phyloP scores from a whole-genome alignment of 2,797 vertebrate genomes.

The Pitangus sulphuratus region DNA sequence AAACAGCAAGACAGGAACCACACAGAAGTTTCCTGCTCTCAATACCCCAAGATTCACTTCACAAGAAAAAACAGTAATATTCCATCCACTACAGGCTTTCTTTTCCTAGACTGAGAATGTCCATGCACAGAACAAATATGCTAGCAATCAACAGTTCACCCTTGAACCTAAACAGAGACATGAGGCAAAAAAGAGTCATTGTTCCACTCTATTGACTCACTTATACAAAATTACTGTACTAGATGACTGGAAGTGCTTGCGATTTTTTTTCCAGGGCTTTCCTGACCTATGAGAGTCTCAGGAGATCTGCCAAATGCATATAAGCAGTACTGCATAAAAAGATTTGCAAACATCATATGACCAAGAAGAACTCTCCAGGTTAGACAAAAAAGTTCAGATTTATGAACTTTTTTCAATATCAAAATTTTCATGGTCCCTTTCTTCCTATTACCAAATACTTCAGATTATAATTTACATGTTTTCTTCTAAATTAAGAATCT shows the following conservation, averaged over 20 bases:
- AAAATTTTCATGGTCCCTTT: no score
- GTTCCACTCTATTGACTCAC: neutral
- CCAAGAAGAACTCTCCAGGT: neutral
- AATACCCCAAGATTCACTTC: neutral
- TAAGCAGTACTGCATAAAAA: neutral
- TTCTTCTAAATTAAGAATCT: neutral
- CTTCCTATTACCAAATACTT: neutral
- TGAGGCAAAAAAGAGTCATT: neutral
- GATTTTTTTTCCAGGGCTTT: neutral
- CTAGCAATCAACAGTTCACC: neutral
- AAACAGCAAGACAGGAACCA: neutral
- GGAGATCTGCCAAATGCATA: neutral
- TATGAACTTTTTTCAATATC: neutral
- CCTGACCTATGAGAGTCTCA: neutral
- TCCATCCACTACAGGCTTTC: neutral
- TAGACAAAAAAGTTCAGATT: neutral
- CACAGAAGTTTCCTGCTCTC: neutral
- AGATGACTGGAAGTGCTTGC: neutral
- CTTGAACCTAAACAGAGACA: neutral
- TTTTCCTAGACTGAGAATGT: neutral
- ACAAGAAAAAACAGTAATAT: neutral
- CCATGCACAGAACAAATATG: neutral
- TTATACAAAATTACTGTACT: neutral
- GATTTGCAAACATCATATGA: fast-evolving
- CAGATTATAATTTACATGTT: neutral